phyloP scores from a whole-genome alignment of 2,113 vertebrate genomes.

The Pedionomus torquatus region DNA sequence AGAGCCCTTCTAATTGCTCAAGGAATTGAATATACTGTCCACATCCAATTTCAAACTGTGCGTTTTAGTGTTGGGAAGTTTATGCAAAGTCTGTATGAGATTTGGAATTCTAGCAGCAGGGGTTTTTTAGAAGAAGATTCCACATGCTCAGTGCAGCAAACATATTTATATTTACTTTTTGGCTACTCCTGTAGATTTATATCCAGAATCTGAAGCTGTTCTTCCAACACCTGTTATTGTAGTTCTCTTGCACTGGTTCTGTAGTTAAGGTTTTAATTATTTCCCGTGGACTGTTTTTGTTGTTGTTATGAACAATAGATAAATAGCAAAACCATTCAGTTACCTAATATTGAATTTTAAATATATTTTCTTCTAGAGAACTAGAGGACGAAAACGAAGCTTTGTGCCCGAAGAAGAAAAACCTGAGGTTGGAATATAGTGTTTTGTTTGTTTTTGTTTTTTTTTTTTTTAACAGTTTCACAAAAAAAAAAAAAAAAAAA shows the following conservation, averaged over 20 bases:
- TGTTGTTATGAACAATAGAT: background rate
- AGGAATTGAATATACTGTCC: background rate
- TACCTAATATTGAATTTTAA: conserved; percentile 18
- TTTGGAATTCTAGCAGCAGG: background rate
- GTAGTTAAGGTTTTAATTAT: background rate
- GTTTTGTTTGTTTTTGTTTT: background rate
- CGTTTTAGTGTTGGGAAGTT: background rate
- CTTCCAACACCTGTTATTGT: background rate
- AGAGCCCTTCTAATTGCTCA: background rate
- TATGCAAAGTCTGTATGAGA: background rate
- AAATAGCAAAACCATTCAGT: background rate
- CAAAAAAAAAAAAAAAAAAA: background rate
- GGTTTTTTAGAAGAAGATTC: background rate
- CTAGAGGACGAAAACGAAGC: conserved; percentile 93
- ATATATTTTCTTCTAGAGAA: conserved; percentile 85
- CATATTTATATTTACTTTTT: background rate
- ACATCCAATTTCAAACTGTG: background rate
- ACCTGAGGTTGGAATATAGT: conserved; percentile 84
- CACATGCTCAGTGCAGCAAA: background rate
- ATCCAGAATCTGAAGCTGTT: background rate
- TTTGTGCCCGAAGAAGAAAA: conserved; percentile 92
- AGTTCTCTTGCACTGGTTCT: background rate
- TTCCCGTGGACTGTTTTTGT: background rate
- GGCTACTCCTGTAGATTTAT: background rate
- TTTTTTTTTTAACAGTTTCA: conserved; percentile 10